Evolutionary conservation across 2,888 invertebrate species (phyloP), one percentile per base, ranked within the genome.

Genomic region (Acanthosepion esculentum): DNA sequence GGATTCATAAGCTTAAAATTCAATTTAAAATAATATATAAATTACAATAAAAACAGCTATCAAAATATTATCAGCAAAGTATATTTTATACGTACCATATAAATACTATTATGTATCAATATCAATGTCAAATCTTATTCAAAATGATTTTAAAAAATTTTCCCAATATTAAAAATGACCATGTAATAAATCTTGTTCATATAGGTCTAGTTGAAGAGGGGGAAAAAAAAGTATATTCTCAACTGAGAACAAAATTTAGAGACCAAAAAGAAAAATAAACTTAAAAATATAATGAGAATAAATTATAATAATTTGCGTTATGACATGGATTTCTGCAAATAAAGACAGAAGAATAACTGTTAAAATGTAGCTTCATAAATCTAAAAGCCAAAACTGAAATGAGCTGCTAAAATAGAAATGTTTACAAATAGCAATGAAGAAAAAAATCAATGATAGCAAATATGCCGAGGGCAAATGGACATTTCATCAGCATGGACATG

Each of bases 401-500:
- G n/a, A 10, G n/a, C 33, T 78, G 12, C 78, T 78, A 78, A 78
- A 78, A 59, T 59, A 59, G 59, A 78, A 78, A n/a, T 12, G 33
- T 78, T 78, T 33, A 78, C 78, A n/a, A 78, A 78, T 78, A 78
- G 12, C n/a, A 15, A 10, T n/a, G 78, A 5, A 78, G 12, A 78
- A 78, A 78, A 78, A 78, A 78, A 78, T 78, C 78, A 78, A 78
- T 78, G 15, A 78, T 78, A 78, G n/a, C n/a, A 78, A 78, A 78
- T n/a, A n/a, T n/a, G n/a, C 78, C 33, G 78, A 78, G 33, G 78
- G 78, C 78, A 33, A 78, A 78, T n/a, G n/a, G 78, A 78, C 78
- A 78, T 78, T 78, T 78, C 78, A 78, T 78, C n/a, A 78, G 78
- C 78, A 3, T 78, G 78, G 33, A n/a, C 33, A 78, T 78, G 33